Conservation (phyloP, 2,888 invertebrate species). For the Cryptus viduatorius region DNA sequence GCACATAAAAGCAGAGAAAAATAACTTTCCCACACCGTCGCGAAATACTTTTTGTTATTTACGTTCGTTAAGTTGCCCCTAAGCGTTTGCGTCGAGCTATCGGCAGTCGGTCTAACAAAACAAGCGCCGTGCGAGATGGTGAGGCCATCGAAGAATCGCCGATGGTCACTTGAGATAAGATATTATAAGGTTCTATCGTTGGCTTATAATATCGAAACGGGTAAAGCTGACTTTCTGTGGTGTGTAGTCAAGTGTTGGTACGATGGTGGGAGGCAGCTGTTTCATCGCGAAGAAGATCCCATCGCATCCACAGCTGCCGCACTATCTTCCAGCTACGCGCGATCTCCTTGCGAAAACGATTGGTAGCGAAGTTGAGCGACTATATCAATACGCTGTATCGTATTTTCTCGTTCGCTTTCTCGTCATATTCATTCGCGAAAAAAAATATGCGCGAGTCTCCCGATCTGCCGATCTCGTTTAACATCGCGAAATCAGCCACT, state of each 20-base stretch:
- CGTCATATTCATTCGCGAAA: slow-evolving; percentile 25
- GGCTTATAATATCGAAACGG: slow-evolving; percentile 51
- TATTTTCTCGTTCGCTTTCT: slow-evolving; percentile 23
- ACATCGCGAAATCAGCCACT: slow-evolving; percentile 14
- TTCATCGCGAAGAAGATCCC: slow-evolving; percentile 64
- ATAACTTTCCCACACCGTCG: slow-evolving; percentile 6
- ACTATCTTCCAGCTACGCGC: slow-evolving; percentile 50
- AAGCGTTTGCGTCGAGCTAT: slow-evolving; percentile 8
- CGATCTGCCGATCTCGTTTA: slow-evolving; percentile 28
- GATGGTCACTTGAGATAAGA: slow-evolving; percentile 59
- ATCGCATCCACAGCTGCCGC: slow-evolving; percentile 65
- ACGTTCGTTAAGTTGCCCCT: slow-evolving; percentile 16
- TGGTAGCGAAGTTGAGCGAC: slow-evolving; percentile 24
- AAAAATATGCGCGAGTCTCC: slow-evolving; percentile 3
- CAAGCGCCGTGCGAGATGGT: slow-evolving; percentile 13
- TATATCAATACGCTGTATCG: slow-evolving; percentile 21
- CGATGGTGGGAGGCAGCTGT: slow-evolving; percentile 80
- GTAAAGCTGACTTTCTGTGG: slow-evolving; percentile 22
- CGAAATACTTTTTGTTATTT: slow-evolving; percentile 20
- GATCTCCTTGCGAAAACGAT: slow-evolving; percentile 36
- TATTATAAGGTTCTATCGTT: slow-evolving; percentile 44
- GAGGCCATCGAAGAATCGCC: slow-evolving; percentile 52
- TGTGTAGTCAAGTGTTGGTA: slow-evolving; percentile 40
- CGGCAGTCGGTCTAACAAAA: slow-evolving; percentile 23
- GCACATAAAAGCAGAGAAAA: slow-evolving; percentile 15